These are phyloP conservation scores for Drosophila asahinai DNA, from an alignment of 1,140 invertebrate genomes.

Conservation along the genomic window DNA sequence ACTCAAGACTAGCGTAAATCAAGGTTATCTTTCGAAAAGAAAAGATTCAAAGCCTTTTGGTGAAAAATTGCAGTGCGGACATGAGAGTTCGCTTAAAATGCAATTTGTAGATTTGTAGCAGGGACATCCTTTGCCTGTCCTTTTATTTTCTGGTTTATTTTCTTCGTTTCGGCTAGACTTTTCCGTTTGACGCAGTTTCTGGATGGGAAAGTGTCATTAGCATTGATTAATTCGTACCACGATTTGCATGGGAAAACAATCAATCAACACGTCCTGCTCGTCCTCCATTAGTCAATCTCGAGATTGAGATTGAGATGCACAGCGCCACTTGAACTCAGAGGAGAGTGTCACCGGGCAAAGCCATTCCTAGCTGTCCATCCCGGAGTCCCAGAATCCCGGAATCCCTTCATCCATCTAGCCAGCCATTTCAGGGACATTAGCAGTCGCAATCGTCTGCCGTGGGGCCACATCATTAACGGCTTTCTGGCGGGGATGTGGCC, in stretches of 20 bases:
- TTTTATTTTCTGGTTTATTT: neutral
- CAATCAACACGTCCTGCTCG: conserved; percentile 78
- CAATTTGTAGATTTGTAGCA: conserved; percentile 59
- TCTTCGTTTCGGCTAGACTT: conserved; percentile 30
- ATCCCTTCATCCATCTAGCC: conserved; percentile 24
- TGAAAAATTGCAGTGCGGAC: conserved; percentile 66
- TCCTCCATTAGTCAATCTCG: conserved; percentile 77
- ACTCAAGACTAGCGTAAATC: conserved; percentile 66
- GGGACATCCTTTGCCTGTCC: conserved; percentile 22
- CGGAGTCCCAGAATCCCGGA: neutral
- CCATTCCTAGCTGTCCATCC: conserved; percentile 44
- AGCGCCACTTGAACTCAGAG: conserved; percentile 59
- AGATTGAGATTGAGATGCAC: conserved; percentile 78
- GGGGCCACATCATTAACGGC: conserved; percentile 75
- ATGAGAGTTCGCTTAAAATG: conserved; percentile 68
- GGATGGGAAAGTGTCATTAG: conserved; percentile 80
- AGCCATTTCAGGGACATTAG: conserved; percentile 56
- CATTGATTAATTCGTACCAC: conserved; percentile 84
- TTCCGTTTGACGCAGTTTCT: conserved; percentile 57
- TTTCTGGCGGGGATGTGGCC: conserved; percentile 45
- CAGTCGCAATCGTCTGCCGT: conserved; percentile 71
- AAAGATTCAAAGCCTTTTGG: conserved; percentile 31
- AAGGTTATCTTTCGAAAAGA: conserved; percentile 61
- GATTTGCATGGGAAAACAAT: conserved; percentile 85
- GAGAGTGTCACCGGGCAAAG: conserved; percentile 51